A percentile compares a stretch with the other conserved stretches of the same genome.
Evolutionary conservation across 2,113 vertebrate species (phyloP).

Genomic region (Carlito syrichta): DNA sequence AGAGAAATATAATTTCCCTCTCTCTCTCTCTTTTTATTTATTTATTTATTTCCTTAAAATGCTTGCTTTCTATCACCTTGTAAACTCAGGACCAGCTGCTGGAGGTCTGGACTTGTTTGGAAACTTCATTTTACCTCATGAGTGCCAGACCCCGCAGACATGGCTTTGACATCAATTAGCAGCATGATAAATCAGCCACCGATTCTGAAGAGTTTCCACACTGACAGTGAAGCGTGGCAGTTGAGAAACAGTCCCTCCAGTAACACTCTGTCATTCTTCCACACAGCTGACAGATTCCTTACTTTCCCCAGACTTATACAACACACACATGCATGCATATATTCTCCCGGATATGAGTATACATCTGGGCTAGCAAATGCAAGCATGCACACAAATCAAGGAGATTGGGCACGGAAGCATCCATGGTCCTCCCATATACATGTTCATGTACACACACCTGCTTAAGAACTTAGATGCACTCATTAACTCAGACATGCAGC

Average conservation of each 20-base stretch:
- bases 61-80: not conserved
- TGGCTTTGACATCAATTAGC: constrained; percentile 55
- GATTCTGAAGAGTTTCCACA: not conserved
- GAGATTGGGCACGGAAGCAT: rapidly evolving
- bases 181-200: not conserved
- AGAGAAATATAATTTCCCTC: not conserved
- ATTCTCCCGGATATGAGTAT: not conserved
- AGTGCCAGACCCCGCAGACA: constrained; percentile 11
- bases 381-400: not conserved
- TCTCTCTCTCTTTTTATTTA: too few relatives aligned
- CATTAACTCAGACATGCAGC: not conserved
- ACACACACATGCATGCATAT: not conserved
- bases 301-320: not conserved
- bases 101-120: not conserved
- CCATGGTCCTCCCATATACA: rapidly evolving
- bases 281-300: not conserved
- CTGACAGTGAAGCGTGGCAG: not conserved
- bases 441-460: too few relatives aligned
- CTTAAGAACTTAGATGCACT: not conserved
- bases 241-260: not conserved
- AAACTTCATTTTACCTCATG: constrained; percentile 14
- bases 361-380: not conserved
- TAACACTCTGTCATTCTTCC: not conserved
- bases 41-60: not conserved
- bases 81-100: not conserved